Percentiles rank a stretch among this genome's conserved stretches.
Evolutionary conservation across 2,797 vertebrate species (phyloP).

Genomic region (Anolis apletophallus): DNA sequence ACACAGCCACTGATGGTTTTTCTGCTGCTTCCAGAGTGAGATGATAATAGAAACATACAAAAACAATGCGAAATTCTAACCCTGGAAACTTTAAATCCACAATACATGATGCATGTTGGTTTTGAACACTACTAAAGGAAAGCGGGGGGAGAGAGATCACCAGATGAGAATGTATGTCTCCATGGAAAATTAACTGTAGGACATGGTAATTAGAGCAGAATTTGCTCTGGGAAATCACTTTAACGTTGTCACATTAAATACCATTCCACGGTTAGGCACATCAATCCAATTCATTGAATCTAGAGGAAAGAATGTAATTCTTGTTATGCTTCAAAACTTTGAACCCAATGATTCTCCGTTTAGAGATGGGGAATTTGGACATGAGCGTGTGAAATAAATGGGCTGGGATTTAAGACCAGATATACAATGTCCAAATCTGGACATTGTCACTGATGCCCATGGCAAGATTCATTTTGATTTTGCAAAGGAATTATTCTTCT

Average conservation of each 20-base stretch:
- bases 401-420: background rate
- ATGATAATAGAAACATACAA: background rate
- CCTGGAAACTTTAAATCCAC: background rate
- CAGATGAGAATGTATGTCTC: background rate
- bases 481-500: background rate
- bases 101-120: background rate
- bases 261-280: background rate
- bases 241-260: background rate
- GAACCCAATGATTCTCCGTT: background rate
- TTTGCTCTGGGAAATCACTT: conserved; percentile 8
- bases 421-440: background rate
- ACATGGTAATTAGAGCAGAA: background rate
- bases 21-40: background rate
- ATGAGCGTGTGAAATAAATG: background rate
- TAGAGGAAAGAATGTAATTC: background rate
- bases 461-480: background rate
- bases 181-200: conserved; percentile 28
- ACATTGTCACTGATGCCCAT: background rate
- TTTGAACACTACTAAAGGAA: background rate
- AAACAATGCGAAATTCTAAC: conserved; percentile 15
- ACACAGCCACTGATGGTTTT: conserved; percentile 1
- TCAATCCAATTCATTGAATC: background rate
- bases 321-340: background rate
- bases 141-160: background rate
- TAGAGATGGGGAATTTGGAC: background rate